Evolutionary conservation across 2,888 invertebrate species (phyloP).

Genomic region (Drosophila affinis): DNA sequence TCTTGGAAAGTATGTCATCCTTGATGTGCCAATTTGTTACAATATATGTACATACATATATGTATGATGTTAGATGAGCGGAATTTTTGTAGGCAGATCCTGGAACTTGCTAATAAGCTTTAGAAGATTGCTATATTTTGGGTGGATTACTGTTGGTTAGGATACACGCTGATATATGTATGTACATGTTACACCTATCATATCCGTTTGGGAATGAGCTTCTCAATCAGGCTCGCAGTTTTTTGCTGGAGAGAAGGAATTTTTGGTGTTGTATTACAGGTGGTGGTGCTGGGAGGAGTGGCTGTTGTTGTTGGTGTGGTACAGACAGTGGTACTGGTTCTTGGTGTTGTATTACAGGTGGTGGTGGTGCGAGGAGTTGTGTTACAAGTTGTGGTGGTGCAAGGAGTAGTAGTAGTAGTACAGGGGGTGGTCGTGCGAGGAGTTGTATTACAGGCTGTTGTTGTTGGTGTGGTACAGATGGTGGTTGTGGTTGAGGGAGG

Average conservation of each 20-base stretch:
- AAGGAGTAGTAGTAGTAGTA: not conserved
- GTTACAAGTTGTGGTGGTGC: too few relatives aligned
- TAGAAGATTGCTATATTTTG: conserved; percentile 34
- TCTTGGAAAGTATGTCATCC: not conserved
- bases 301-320: too few relatives aligned
- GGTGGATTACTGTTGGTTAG: conserved; percentile 29
- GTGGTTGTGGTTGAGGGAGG: too few relatives aligned
- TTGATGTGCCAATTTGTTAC: too few relatives aligned
- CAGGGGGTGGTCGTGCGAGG: not conserved
- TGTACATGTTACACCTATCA: not conserved
- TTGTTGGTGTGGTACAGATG: too few relatives aligned
- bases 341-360: not conserved
- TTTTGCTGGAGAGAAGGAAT: conserved; percentile 1
- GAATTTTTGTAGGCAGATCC: too few relatives aligned
- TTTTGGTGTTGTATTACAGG: not conserved
- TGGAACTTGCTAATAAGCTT: not conserved
- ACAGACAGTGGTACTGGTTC: too few relatives aligned
- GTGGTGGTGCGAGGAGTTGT: not conserved
- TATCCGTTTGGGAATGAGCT: not conserved
- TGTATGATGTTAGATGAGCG: too few relatives aligned
- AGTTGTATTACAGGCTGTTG: not conserved
- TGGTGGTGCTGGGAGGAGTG: not conserved
- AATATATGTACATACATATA: too few relatives aligned
- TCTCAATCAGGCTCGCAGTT: conserved; percentile 8
- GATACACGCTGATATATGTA: conserved; percentile 15